These are phyloP conservation scores for Trachelus stipa DNA, from an alignment of 2,888 invertebrate genomes.

Conservation along the genomic window DNA sequence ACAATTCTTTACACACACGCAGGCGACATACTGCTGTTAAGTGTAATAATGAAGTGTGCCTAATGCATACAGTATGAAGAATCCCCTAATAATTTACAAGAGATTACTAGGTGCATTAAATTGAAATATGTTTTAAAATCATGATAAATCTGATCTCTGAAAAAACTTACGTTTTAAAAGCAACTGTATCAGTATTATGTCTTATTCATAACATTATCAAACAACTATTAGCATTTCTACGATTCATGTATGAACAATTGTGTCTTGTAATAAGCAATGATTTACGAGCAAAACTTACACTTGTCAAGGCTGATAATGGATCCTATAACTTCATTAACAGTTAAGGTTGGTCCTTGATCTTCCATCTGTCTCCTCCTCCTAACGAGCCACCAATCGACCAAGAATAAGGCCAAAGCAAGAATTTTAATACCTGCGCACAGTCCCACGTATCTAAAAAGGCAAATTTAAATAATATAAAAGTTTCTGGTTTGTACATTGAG, in stretches of 20 bases:
- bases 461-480: not conserved
- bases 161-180: not conserved
- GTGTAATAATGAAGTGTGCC: too few species aligned
- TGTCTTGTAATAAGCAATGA: slow-evolving; percentile 1
- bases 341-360: slow-evolving; percentile 71
- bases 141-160: too few species aligned
- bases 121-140: not conserved
- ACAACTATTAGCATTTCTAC: not conserved
- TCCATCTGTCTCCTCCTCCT: slow-evolving; percentile 77
- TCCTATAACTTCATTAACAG: slow-evolving; percentile 77
- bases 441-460: slow-evolving; percentile 81
- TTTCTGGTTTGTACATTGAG: not conserved
- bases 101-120: not conserved
- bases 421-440: slow-evolving; percentile 91
- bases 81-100: not conserved
- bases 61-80: not conserved
- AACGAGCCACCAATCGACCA: slow-evolving; percentile 91
- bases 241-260: not conserved
- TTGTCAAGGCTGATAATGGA: slow-evolving; percentile 89
- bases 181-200: not conserved
- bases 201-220: not conserved
- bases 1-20: not conserved
- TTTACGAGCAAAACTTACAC: slow-evolving; percentile 69
- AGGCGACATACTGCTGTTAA: not conserved
- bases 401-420: slow-evolving; percentile 85